Base-by-base conservation (phyloP, 1,140 invertebrate species). In the Cheumatopsyche charites region DNA sequence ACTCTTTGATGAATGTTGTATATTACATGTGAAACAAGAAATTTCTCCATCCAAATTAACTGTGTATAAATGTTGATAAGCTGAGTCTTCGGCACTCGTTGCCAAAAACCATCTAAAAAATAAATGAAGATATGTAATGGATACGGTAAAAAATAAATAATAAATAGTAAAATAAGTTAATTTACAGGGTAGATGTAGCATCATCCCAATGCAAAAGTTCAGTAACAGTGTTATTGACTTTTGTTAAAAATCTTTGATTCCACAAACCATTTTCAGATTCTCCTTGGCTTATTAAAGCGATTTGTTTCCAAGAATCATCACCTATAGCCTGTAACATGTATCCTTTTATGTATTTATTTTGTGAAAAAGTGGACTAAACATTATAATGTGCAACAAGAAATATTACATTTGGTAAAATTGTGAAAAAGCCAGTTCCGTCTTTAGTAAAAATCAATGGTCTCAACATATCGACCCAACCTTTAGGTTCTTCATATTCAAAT, bases 121-220 rank as follows among this genome's bases (percentile, higher is more conserved):
- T 4, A 36, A 36, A 36, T 36, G 9, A 4, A 36, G 3, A 4
- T 9, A 52, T 52, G 47, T 17, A 61, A 61, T 26, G n/a, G n/a
- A n/a, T n/a, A n/a, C 6, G 12, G 12, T 13, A 66, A 66, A 12
- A 5, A 21, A 21, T 65, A 45, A 36, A 66, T 66, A 67, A 23
- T 47, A 47, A 47, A 25, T 15, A 68, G 52, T 42, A 15, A 68
- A 68, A 41, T 26, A n/a, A n/a, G 29, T 62, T 63, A 70, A 70
- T 67, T 58, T 68, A 77, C 83, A 85, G 78, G 11, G 78, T 72
- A 58, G 72, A 41, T 67, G 81, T 86, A 26, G 87, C 80, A 68
- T 90, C 80, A 77, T 95, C 90, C 91, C 92, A 96, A 21, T 87
- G 85, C 1, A 94, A 81, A 71, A 98, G 91, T 76, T 91, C 88